phyloP scores from a whole-genome alignment of 2,888 invertebrate species.

The Spisula solida region DNA sequence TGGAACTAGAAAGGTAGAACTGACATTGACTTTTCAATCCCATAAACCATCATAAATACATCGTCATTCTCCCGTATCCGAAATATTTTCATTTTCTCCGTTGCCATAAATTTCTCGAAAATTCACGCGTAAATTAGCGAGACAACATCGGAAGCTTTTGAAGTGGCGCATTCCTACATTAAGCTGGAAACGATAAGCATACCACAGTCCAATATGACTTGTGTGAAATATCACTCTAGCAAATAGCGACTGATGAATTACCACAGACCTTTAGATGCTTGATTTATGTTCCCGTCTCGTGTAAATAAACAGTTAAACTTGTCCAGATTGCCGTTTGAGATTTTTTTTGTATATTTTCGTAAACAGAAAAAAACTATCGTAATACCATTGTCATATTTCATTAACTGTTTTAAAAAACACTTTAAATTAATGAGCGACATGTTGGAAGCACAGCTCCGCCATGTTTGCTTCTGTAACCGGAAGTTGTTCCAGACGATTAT shows the following conservation, averaged over 20 bases:
- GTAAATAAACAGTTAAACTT: constrained; percentile 63
- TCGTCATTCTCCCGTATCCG: constrained; percentile 33
- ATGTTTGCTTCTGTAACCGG: background rate
- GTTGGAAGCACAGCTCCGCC: constrained; percentile 27
- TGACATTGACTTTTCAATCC: background rate
- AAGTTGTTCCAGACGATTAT: background rate
- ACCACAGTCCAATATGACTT: constrained; percentile 15
- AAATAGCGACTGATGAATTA: constrained; percentile 53
- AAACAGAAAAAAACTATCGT: constrained; percentile 34
- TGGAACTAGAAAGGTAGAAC: too few relatives aligned
- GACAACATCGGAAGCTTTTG: constrained; percentile 68
- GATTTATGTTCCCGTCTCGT: constrained; percentile 61
- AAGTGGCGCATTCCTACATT: constrained; percentile 63
- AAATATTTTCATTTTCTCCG: constrained; percentile 46
- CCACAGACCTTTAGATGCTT: constrained; percentile 39
- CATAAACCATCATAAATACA: constrained; percentile 12
- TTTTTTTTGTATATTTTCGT: constrained; percentile 19
- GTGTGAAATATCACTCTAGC: constrained; percentile 39
- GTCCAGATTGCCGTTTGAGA: background rate
- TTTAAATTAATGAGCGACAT: constrained; percentile 44
- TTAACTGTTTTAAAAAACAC: constrained; percentile 36
- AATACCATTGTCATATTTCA: constrained; percentile 49
- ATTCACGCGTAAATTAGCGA: constrained; percentile 55
- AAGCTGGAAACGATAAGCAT: constrained; percentile 47
- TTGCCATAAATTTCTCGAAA: constrained; percentile 42